A percentile compares a stretch with the other conserved stretches of the same genome.
These are phyloP conservation scores for Odontocolon sp. DNA, from an alignment of 2,888 invertebrate species.

Conservation along the genomic window DNA sequence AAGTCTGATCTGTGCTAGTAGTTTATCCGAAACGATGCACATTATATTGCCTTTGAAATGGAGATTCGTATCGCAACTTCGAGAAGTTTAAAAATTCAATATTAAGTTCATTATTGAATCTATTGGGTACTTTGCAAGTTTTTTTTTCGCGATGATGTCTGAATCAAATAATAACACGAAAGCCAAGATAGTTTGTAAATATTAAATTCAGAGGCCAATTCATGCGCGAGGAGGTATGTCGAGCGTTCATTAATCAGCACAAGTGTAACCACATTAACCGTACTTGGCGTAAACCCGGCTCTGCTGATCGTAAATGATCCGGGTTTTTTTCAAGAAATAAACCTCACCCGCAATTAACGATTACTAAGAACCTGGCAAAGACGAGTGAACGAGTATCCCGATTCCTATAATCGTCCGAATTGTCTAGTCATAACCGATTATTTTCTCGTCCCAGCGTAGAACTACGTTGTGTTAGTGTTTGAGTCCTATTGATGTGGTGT, in stretches of 20 bases:
- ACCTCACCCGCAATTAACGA: constrained; percentile 32
- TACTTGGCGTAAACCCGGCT: constrained; percentile 7
- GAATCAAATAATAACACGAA: neutral
- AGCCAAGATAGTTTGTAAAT: neutral
- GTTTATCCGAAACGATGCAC: neutral
- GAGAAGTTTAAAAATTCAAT: neutral
- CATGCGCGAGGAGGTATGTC: constrained; percentile 20
- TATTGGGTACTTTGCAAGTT: too few relatives aligned
- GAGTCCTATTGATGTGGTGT: constrained; percentile 78
- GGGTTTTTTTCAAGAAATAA: constrained; percentile 23
- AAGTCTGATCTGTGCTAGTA: neutral
- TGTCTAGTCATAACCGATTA: constrained; percentile 44
- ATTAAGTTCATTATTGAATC: neutral
- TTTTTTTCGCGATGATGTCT: neutral
- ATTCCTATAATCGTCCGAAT: constrained; percentile 33
- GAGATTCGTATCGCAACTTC: neutral
- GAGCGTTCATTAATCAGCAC: constrained; percentile 28
- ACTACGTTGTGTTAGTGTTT: constrained; percentile 74
- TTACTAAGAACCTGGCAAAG: constrained; percentile 15
- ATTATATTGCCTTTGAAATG: neutral
- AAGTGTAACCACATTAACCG: constrained; percentile 18
- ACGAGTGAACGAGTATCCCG: constrained; percentile 47
- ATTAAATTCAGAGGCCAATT: constrained; percentile 30
- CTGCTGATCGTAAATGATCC: constrained; percentile 21
- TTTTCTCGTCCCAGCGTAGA: constrained; percentile 68